These are phyloP conservation scores for Aurelia aurita complex sp. Pacific DNA, from an alignment of 30 jellyfish, hydroid and myxozoan species.

Conservation along the genomic window DNA sequence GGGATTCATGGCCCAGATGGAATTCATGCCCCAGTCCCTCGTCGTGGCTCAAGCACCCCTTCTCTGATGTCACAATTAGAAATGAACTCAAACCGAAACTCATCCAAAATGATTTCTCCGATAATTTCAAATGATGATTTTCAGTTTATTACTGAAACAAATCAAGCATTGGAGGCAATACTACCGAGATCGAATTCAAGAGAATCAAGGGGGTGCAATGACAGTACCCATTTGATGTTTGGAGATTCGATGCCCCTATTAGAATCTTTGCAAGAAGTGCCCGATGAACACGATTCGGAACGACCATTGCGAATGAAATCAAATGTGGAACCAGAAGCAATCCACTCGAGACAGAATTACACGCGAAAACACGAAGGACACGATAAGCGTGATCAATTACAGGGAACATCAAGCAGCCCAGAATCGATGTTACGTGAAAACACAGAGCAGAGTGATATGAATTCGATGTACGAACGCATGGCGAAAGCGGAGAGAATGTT, in stretches of 20 bases:
- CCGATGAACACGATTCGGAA: slow-evolving; percentile 42
- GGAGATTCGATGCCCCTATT: slow-evolving; percentile 14
- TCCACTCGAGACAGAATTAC: not conserved
- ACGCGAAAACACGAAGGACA: not conserved
- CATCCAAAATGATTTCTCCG: slow-evolving; percentile 40
- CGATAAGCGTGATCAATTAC: not conserved
- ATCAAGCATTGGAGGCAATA: slow-evolving; percentile 70
- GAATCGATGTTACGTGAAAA: slow-evolving; percentile 18
- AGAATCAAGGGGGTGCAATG: not conserved
- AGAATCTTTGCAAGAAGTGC: slow-evolving; percentile 74
- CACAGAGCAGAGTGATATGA: not conserved
- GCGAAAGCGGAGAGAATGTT: slow-evolving; percentile 22
- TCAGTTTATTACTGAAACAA: slow-evolving; percentile 78
- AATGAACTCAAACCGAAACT: slow-evolving; percentile 32
- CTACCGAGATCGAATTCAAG: slow-evolving; percentile 7
- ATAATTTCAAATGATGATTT: slow-evolving; percentile 55
- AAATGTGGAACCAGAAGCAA: not conserved
- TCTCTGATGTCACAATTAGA: slow-evolving; percentile 33
- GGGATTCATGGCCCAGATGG: slow-evolving; percentile 2
- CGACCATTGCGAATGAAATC: not conserved
- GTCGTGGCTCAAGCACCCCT: slow-evolving; percentile 7
- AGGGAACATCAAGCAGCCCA: slow-evolving; percentile 23
- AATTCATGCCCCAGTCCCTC: not conserved
- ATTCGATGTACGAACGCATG: slow-evolving; percentile 27
- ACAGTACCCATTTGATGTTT: slow-evolving; percentile 9